Base-by-base conservation (phyloP, 2,797 vertebrate genomes). In the Danio albolineatus region DNA sequence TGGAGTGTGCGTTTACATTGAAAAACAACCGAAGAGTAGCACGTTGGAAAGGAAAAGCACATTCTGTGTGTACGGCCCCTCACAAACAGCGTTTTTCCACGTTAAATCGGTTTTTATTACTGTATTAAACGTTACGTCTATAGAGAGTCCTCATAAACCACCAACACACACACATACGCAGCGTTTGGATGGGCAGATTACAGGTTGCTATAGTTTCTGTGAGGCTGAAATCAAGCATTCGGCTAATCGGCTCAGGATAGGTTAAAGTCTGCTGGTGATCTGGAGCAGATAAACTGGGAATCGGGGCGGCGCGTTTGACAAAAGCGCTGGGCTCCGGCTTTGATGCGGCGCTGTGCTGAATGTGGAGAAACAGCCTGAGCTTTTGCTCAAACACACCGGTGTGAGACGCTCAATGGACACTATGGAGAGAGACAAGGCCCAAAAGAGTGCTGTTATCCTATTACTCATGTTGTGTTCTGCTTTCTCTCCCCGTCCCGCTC, bases 131-230 rank as follows among this genome's bases (percentile, higher is more conserved):
- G n/a, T n/a, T n/a, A n/a, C n/a, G n/a, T n/a, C n/a, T n/a, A n/a
- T n/a, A n/a, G n/a, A n/a, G n/a, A n/a, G n/a, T n/a, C n/a, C n/a
- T n/a, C n/a, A n/a, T n/a, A n/a, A n/a, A n/a, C n/a, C n/a, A n/a
- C n/a, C n/a, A n/a, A n/a, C n/a, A n/a, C 28, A 28, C 28, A 28
- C 28, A 28, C 28, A 28, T 28, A 28, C 3, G 28, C 28, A 28
- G 28, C 28, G 82, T 82, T 82, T 86, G 83, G 67, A 86, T 82
- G 71, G 89, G 91, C 92, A 95, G 95, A 95, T 96, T 95, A 96
- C 90, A 84, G 91, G 94, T 94, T 95, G 93, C 94, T 94, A 95
- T 95, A 95, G 95, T 95, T 95, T 94, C 94, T 90, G 92, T 94
- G 94, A 94, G 93, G 94, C 94, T 93, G 90, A 92, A 92, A 93